Conservation (phyloP, 1,140 invertebrate genomes). For the Daktulosphaira vitifoliae region DNA sequence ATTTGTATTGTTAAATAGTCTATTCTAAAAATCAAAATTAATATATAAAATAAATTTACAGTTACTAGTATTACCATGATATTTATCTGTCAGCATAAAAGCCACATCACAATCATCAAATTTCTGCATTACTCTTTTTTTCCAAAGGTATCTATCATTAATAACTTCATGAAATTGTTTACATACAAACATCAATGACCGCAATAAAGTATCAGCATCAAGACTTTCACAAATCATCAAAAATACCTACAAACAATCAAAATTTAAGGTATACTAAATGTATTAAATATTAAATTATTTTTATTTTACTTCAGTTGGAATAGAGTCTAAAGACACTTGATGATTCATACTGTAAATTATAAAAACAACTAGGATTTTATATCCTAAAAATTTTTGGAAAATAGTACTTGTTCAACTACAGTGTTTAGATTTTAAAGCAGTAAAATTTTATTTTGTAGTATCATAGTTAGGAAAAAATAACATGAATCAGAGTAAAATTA, state of each 20-base stretch:
- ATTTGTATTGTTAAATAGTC: too few species aligned
- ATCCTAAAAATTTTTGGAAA: too few species aligned
- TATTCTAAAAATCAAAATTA: too few species aligned
- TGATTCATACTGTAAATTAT: too few species aligned
- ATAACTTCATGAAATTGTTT: conserved; percentile 11
- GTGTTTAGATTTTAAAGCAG: too few species aligned
- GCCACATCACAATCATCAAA: conserved; percentile 4
- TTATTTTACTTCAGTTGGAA: conserved; percentile 16
- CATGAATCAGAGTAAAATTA: too few species aligned
- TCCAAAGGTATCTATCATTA: conserved; percentile 5
- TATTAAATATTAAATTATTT: not conserved
- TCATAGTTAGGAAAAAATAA: too few species aligned
- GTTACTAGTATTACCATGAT: not conserved
- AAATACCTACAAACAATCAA: not conserved
- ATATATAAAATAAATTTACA: not conserved
- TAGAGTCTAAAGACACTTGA: not conserved
- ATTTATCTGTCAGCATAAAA: not conserved
- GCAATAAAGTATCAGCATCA: not conserved
- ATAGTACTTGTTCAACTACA: too few species aligned
- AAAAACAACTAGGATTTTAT: too few species aligned
- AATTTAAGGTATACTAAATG: not conserved
- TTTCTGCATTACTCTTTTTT: not conserved
- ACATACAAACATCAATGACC: conserved; percentile 5
- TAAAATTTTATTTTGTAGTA: too few species aligned
- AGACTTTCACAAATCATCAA: conserved; percentile 9